phyloP scores from a whole-genome alignment of 2,113 vertebrate species.

The Chionis minor region DNA sequence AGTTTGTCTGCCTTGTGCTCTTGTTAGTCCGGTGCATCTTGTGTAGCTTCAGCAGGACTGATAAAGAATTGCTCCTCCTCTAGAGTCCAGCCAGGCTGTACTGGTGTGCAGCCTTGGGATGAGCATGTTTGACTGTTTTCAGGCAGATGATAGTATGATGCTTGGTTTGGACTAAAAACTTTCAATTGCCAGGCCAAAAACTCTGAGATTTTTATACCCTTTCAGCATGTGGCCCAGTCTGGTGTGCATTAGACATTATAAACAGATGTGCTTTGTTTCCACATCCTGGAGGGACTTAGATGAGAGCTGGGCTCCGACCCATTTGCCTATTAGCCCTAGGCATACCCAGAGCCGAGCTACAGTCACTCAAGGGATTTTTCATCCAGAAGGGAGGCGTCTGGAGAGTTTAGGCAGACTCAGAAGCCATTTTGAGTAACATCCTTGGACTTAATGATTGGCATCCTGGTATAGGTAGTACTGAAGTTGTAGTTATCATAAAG shows the following conservation, averaged over 20 bases:
- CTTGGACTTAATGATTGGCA: not conserved
- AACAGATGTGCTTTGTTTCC: not conserved
- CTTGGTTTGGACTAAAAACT: not conserved
- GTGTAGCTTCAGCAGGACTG: not conserved
- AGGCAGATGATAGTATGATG: not conserved
- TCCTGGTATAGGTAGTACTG: not conserved
- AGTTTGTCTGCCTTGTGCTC: not conserved
- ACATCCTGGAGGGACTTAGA: not conserved
- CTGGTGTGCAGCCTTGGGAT: not conserved
- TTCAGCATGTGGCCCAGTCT: not conserved
- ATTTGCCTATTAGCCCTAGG: not conserved
- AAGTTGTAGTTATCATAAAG: not conserved
- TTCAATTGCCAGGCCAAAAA: not conserved
- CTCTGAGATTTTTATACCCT: not conserved
- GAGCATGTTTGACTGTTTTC: accelerated
- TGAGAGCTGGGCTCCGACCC: not conserved
- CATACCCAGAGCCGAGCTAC: not conserved
- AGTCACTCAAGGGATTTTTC: not conserved
- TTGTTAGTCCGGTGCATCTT: not conserved
- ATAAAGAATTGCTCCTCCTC: not conserved
- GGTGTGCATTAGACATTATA: not conserved
- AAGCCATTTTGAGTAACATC: not conserved
- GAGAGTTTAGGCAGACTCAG: not conserved
- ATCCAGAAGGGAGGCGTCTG: not conserved
- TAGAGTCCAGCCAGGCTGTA: not conserved